phyloP scores from a whole-genome alignment of 2,113 vertebrate species.

The Eulacestoma nigropectus region DNA sequence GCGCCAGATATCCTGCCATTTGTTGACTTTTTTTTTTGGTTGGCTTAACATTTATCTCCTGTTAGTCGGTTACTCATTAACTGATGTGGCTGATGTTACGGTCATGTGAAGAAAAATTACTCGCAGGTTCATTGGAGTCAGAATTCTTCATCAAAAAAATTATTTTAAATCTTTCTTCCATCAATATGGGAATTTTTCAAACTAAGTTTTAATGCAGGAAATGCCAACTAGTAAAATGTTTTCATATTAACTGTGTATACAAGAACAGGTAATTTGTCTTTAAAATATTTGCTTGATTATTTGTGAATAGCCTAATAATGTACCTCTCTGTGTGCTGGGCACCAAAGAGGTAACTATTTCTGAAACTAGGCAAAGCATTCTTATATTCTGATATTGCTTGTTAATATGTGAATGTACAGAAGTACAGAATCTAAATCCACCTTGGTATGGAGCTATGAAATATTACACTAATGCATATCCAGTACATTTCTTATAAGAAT shows the following conservation, averaged over 20 bases:
- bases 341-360: background rate
- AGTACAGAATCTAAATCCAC: background rate
- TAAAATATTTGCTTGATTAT: background rate
- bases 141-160: background rate
- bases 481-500: background rate
- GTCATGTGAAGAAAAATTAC: background rate
- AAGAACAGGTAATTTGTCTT: background rate
- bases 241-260: background rate
- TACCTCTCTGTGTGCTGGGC: background rate
- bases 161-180: background rate
- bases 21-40: slow-evolving; percentile 26
- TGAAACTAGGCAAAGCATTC: background rate
- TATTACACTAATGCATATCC: background rate
- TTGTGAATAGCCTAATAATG: background rate
- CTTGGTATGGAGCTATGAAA: background rate
- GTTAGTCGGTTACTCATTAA: slow-evolving; percentile 9
- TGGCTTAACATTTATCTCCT: slow-evolving; percentile 31
- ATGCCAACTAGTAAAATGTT: background rate
- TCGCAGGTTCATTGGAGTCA: background rate
- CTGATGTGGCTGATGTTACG: background rate
- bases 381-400: background rate
- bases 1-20: background rate
- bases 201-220: background rate
- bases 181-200: background rate
- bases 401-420: background rate